These are phyloP conservation scores for Tinea trinotella DNA, from an alignment of 2,888 invertebrate genomes.

Conservation along the genomic window DNA sequence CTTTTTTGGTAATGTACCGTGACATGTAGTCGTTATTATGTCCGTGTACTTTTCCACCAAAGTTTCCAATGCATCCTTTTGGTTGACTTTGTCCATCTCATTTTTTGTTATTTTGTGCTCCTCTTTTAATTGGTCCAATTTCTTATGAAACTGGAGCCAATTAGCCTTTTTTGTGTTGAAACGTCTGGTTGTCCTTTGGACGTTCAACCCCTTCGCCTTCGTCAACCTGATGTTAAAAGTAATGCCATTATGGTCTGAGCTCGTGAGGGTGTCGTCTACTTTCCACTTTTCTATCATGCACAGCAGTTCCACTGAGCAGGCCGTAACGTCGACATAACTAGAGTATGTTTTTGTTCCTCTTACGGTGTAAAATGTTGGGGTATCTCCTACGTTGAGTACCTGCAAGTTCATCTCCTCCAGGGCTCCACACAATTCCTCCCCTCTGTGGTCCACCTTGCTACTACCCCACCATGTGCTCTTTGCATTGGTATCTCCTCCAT, in stretches of 20 bases:
- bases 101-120: too few species aligned
- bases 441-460: constrained; percentile 21
- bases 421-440: constrained; percentile 16
- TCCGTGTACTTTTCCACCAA: constrained; percentile 18
- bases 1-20: too few species aligned
- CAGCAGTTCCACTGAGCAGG: not conserved
- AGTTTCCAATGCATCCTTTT: too few species aligned
- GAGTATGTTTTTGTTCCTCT: not conserved
- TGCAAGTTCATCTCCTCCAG: constrained; percentile 4
- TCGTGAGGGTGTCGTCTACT: constrained; percentile 18
- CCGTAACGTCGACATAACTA: constrained; percentile 1
- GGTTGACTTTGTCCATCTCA: too few species aligned
- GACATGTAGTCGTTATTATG: too few species aligned
- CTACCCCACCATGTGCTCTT: too few species aligned
- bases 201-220: constrained; percentile 22
- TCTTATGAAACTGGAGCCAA: too few species aligned
- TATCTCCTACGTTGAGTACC: constrained; percentile 25
- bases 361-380: constrained; percentile 20
- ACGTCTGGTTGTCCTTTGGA: too few species aligned
- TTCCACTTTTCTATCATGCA: too few species aligned
- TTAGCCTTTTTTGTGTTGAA: too few species aligned
- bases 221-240: too few species aligned
- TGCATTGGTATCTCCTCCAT: constrained; percentile 22
- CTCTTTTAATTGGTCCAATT: too few species aligned
- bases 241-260: constrained; percentile 24